Conservation (phyloP, 2,797 vertebrate species). For the Eulemur albifrons region DNA sequence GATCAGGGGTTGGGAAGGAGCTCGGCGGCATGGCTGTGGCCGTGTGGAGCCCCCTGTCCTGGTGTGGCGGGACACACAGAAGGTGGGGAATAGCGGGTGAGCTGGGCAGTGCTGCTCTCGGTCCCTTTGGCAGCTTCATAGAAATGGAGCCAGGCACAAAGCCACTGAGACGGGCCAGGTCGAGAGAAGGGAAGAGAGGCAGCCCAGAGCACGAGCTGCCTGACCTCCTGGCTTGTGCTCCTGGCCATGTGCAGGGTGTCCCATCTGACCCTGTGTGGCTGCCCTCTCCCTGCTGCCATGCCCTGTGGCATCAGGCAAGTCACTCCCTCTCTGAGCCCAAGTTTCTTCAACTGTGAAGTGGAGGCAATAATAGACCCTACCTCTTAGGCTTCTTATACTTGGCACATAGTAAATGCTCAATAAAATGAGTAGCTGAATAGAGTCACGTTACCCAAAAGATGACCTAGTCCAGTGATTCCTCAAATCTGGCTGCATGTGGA, state of each 20-base stretch:
- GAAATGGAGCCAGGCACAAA: background rate
- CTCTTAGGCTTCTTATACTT: background rate
- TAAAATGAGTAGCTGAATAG: background rate
- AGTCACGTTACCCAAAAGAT: background rate
- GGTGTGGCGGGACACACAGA: accelerated
- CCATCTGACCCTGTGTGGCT: background rate
- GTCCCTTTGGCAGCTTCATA: background rate
- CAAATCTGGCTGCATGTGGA: background rate
- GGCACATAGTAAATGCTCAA: background rate
- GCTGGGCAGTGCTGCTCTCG: no score
- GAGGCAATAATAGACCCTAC: background rate
- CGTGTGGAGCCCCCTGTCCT: background rate
- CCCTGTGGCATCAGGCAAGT: background rate
- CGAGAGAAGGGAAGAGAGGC: background rate
- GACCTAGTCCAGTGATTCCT: background rate
- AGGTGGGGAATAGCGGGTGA: background rate
- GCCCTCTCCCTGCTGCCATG: background rate
- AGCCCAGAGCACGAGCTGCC: background rate
- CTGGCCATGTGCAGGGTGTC: accelerated
- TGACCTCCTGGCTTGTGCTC: background rate
- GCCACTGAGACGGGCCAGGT: background rate
- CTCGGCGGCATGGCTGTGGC: background rate
- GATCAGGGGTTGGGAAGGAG: background rate
- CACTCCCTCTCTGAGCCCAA: background rate
- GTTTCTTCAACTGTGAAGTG: background rate